Evolutionary conservation across 2,888 invertebrate species (phyloP).

Genomic region (Lycocerus yunnanus): DNA sequence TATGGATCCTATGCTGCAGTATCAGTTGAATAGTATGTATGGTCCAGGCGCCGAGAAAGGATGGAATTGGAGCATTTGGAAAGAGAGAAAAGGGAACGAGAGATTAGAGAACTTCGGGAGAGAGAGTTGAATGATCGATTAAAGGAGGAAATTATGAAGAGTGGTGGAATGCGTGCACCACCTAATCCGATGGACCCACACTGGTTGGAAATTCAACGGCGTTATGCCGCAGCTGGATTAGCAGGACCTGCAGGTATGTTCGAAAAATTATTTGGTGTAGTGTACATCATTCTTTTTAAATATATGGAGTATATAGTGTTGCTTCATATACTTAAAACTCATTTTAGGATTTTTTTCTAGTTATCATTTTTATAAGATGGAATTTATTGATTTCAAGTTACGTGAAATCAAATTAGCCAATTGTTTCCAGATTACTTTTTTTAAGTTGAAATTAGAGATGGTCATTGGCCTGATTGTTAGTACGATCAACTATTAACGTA

Average conservation of each 20-base stretch:
- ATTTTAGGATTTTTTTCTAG: neutral
- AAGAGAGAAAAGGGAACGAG: slow-evolving; percentile 73
- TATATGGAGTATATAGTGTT: neutral
- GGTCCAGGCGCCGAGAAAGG: slow-evolving; percentile 72
- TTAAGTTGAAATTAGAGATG: too few relatives aligned
- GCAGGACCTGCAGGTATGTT: slow-evolving; percentile 48
- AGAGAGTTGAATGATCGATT: slow-evolving; percentile 82
- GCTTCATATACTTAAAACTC: neutral
- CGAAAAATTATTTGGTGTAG: neutral
- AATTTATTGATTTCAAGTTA: too few relatives aligned
- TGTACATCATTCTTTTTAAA: neutral
- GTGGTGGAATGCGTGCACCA: slow-evolving; percentile 53
- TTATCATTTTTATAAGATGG: neutral
- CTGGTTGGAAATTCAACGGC: slow-evolving; percentile 88
- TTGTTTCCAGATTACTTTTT: too few relatives aligned
- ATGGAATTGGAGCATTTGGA: slow-evolving; percentile 71
- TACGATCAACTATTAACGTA: too few relatives aligned
- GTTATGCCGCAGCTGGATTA: slow-evolving; percentile 58
- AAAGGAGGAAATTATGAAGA: slow-evolving; percentile 87
- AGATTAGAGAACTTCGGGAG: slow-evolving; percentile 79
- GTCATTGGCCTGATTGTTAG: too few relatives aligned
- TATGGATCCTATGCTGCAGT: slow-evolving; percentile 85
- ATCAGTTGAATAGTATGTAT: slow-evolving; percentile 78
- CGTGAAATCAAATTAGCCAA: too few relatives aligned
- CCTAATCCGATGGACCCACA: slow-evolving; percentile 67